Conservation (phyloP, 2,888 invertebrate species). For the Halictus quadricinctus region DNA sequence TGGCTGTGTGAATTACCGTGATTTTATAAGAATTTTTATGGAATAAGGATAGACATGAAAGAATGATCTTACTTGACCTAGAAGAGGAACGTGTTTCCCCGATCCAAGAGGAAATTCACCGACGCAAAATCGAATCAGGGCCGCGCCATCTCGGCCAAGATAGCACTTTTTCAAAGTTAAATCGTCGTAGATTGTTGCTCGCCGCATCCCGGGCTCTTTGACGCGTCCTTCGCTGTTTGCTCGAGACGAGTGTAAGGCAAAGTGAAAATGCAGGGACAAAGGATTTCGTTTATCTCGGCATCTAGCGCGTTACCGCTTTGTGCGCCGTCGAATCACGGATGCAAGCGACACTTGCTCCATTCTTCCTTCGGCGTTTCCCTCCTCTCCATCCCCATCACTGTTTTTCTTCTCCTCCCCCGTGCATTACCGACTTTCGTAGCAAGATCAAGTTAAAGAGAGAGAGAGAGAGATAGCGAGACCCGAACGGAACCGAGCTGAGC, state of each 20-base stretch:
- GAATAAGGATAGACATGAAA: too few species aligned
- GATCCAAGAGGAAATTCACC: neutral
- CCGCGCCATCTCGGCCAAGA: neutral
- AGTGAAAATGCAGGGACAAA: conserved; percentile 20
- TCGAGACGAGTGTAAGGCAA: neutral
- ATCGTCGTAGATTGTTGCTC: neutral
- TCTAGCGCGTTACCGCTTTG: conserved; percentile 22
- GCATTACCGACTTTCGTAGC: neutral
- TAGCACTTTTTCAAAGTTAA: neutral
- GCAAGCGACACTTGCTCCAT: conserved; percentile 25
- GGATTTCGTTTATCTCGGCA: conserved; percentile 23
- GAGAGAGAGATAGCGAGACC: too few species aligned
- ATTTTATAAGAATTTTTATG: too few species aligned
- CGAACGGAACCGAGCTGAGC: too few species aligned
- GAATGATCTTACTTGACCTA: too few species aligned
- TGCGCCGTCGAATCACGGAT: conserved; percentile 18
- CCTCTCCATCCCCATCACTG: neutral
- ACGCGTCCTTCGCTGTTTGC: conserved; percentile 10
- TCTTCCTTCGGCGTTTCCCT: neutral
- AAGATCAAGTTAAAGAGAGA: neutral
- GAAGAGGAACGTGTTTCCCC: neutral
- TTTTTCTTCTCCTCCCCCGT: neutral
- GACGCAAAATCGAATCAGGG: neutral
- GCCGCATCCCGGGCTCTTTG: neutral
- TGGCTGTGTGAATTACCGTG: too few species aligned